phyloP scores from a whole-genome alignment of 2,113 vertebrate species.

The Ctenomys sociabilis region DNA sequence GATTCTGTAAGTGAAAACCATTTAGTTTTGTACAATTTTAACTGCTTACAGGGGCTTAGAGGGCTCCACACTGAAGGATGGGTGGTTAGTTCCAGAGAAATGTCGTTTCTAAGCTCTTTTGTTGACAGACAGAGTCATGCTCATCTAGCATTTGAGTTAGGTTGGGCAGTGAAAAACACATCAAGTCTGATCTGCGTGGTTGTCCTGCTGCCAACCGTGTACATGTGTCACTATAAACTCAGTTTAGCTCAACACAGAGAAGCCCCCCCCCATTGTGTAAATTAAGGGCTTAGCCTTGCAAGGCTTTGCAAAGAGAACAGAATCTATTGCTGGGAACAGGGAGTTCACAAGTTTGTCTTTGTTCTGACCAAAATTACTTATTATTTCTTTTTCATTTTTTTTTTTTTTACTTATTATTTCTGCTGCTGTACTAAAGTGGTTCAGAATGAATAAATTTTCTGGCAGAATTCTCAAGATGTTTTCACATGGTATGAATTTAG shows the following conservation, averaged over 20 bases:
- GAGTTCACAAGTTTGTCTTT: constrained; percentile 22
- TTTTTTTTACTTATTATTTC: constrained; percentile 49
- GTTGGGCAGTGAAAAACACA: not conserved
- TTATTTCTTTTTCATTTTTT: no score
- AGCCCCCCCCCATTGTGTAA: not conserved
- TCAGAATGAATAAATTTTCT: constrained; percentile 35
- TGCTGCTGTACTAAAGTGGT: not conserved
- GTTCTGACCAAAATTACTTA: constrained; percentile 44
- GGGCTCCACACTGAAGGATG: not conserved
- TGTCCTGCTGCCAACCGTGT: not conserved
- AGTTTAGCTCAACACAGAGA: not conserved
- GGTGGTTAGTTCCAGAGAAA: constrained; percentile 10
- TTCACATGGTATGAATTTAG: not conserved
- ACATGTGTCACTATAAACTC: not conserved
- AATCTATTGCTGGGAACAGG: constrained; percentile 46
- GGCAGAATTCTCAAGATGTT: constrained; percentile 44
- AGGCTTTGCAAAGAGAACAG: not conserved
- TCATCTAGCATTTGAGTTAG: not conserved
- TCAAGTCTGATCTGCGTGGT: not conserved
- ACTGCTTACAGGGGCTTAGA: not conserved
- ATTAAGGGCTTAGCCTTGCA: constrained; percentile 27
- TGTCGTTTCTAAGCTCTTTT: not conserved
- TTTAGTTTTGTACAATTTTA: constrained; percentile 1
- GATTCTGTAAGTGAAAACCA: not conserved
- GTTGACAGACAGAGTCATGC: not conserved